phyloP scores from a whole-genome alignment of 2,797 vertebrate species.

The Synanceia verrucosa region DNA sequence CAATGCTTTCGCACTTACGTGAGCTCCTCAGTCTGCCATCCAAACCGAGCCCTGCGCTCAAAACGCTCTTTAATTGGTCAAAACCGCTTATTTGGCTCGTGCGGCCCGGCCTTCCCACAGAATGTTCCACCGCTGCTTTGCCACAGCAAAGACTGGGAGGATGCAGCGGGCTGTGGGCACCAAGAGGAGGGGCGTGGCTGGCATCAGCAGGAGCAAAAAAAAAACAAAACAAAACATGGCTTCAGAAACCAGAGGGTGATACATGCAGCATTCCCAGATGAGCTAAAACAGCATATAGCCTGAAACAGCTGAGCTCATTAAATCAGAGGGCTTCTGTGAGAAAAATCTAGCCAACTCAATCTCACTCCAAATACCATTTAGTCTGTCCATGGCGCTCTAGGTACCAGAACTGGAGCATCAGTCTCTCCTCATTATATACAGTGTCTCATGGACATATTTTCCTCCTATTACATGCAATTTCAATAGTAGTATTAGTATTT shows the following conservation, averaged over 20 bases:
- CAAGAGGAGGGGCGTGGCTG: constrained; percentile 37
- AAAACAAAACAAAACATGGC: constrained; percentile 21
- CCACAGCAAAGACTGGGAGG: constrained; percentile 72
- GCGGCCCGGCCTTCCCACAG: constrained; percentile 46
- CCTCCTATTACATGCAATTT: background rate
- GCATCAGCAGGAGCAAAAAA: constrained; percentile 33
- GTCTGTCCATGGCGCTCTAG: too few relatives aligned
- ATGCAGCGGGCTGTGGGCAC: constrained; percentile 52
- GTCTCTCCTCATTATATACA: background rate
- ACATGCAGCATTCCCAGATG: constrained; percentile 32
- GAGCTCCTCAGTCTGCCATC: constrained; percentile 37
- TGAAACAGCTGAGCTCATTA: constrained; percentile 48
- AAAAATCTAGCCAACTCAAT: background rate
- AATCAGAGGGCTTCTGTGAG: constrained; percentile 19
- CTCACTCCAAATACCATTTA: background rate
- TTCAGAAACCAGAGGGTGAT: constrained; percentile 44
- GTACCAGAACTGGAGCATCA: background rate
- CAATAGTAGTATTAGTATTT: background rate
- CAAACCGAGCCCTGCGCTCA: constrained; percentile 43
- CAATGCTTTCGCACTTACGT: constrained; percentile 50
- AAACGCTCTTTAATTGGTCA: constrained; percentile 68
- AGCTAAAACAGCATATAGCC: constrained; percentile 36
- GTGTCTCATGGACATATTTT: background rate
- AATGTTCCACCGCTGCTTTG: constrained; percentile 61
- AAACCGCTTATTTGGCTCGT: constrained; percentile 70